Evolutionary conservation across 2,113 vertebrate species (phyloP), one percentile per base, ranked within the genome.

Genomic region (Dasyornis broadbenti): DNA sequence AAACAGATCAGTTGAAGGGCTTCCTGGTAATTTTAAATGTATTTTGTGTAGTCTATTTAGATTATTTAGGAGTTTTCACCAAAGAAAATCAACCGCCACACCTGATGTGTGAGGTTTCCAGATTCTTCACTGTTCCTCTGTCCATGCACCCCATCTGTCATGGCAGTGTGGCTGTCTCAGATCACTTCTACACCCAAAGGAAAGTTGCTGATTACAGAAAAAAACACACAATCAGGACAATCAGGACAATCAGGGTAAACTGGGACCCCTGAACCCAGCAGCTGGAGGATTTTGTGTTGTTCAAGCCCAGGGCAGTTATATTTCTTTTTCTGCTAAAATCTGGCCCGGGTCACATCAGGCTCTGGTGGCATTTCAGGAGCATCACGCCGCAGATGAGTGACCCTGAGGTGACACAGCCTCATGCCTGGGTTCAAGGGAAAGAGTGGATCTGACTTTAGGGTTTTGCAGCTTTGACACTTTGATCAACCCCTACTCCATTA

Each of bases 181-280:
- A 35, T 33, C 0, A 0, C 28, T 90, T 66, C 27, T 9, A 21
- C 8, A 26, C 44, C 13, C 33, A 66, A 11, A 3, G 17, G 28
- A 39, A 88, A 54, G 13, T n/a, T 63, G 33, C 8, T 49, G n/a
- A 37, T 28, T 35, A 77, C 5, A 14, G 31, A 21, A 76, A 90
- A 78, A 71, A 52, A 11, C 1, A 60, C 17, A 40, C 22, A 39
- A 54, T 24, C 23, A 39, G 64, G 19, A 40, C 22, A 39, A 54
- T 24, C 23, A 39, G 64, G 19, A 63, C 27, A 54, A 70, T 27
- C 18, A 35, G 17, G 31, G 19, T 86, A 92, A 83, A 53, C 26
- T 44, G 13, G 6, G 22, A 66, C 3, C 20, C 26, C 15, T n/a
- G 26, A 86, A 65, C 73, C 10, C 50, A 73, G 42, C 13, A 70